Base-by-base conservation (phyloP, 2,888 invertebrate species). In the Ellobium chinense region DNA sequence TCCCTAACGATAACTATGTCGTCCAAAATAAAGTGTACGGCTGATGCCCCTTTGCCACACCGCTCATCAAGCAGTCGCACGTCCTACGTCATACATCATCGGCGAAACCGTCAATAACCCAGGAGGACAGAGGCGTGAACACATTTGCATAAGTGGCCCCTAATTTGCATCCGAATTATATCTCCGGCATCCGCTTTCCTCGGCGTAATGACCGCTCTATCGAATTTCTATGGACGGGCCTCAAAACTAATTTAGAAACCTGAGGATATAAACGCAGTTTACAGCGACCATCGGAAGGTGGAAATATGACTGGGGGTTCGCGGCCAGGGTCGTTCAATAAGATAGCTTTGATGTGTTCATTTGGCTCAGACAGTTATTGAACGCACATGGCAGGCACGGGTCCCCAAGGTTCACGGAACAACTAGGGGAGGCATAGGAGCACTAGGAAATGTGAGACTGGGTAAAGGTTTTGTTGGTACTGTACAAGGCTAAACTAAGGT, bases 121-220 rank as follows among this genome's bases (percentile, higher is more conserved):
- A 4, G 2, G 14, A 36, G 54, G 39, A 63, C 56, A 36, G 2
- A 36, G 39, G 62, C 62, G 46, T 34, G 46, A 5, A 63, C 14
- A 46, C 29, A 73, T 56, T 58, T 65, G 37, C 79, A 74, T 58
- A 65, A 65, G 31, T 74, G 31, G 37, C 36, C 79, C 2, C 46
- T 63, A 29, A 74, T 74, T 63, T 74, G 74, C 74, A 62, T 74
- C 29, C 24, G 74, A 63, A 74, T 63, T 62, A 74, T 39, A 63
- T n/a, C 62, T 18, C n/a, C 0, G 18, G 18, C 46, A 27, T 46
- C 62, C 18, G 62, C 2, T 31, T 29, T 21, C 18, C 24, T 18
- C 9, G 63, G 34, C 74, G 46, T 63, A 74, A 63, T 74, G 62
- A 31, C 18, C 12, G 46, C 31, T 2, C 4, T 72, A 58, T 72